Evolutionary conservation across 2,888 invertebrate species (phyloP).

Genomic region (Chrysolina oricalcia): DNA sequence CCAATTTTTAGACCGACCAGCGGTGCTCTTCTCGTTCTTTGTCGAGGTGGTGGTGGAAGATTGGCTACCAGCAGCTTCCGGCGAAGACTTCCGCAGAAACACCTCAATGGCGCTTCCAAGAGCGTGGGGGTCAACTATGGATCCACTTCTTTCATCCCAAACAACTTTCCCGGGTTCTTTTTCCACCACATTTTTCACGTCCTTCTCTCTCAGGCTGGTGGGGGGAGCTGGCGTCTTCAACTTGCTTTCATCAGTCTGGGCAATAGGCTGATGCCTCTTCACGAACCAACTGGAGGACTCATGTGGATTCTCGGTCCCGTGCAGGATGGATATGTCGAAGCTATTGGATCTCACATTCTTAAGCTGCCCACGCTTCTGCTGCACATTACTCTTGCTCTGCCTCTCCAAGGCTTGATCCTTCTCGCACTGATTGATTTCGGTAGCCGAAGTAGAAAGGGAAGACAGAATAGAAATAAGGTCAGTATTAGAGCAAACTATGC

Average conservation of each 20-base stretch:
- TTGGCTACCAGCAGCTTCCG: conserved; percentile 69
- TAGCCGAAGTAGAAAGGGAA: conserved; percentile 86
- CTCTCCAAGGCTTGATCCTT: conserved; percentile 64
- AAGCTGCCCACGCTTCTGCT: conserved; percentile 76
- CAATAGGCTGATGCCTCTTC: conserved; percentile 82
- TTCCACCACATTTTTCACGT: conserved; percentile 58
- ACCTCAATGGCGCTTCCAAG: conserved; percentile 90
- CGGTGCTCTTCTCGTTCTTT: conserved; percentile 55
- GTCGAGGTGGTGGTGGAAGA: conserved; percentile 54
- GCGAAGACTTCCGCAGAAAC: conserved; percentile 79
- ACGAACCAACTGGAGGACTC: conserved; percentile 82
- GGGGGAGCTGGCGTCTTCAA: conserved; percentile 46
- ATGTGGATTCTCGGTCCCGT: conserved; percentile 65
- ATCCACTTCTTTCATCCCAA: conserved; percentile 85
- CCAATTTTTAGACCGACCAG: conserved; percentile 71
- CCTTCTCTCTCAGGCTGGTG: conserved; percentile 32
- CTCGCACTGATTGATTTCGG: conserved; percentile 84
- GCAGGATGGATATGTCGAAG: conserved; percentile 86
- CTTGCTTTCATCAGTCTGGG: conserved; percentile 53
- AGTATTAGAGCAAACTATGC: conserved; percentile 87
- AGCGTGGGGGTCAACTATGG: conserved; percentile 86
- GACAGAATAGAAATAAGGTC: conserved; percentile 87
- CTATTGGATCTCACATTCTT: conserved; percentile 86
- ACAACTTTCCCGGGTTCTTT: conserved; percentile 75
- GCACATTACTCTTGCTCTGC: conserved; percentile 30